Evolutionary conservation across 2,888 invertebrate genomes (phyloP), one percentile per base, ranked within the genome.

Genomic region (Galeopsomyia nigrocyanea): DNA sequence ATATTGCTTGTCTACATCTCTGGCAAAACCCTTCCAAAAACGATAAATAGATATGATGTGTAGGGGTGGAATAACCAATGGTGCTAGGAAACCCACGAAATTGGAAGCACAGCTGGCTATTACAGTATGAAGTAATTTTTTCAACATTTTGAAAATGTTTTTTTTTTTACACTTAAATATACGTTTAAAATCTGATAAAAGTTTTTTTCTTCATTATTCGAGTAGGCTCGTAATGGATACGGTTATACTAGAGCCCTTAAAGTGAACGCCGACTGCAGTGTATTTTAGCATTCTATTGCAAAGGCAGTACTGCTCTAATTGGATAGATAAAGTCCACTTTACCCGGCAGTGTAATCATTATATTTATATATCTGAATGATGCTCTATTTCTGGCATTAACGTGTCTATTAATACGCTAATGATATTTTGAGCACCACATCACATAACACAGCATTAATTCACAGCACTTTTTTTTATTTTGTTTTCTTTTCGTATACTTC

Each of bases 11-110:
- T 92, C 91, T 60, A 93, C 91, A 75, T 88, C 88, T 22, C 90
- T 89, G 53, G 92, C 89, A 84, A 90, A 91, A 79, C 91, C 90
- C 80, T 90, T 89, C 93, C 93, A 93, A 80, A 92, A 90, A 81
- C 90, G 88, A 85, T 89, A 90, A 50, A 92, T 85, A 67, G 90
- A 88, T 61, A 88, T 88, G 71, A 92, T 91, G 79, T 92, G 92
- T 17, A 90, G 83, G 19, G 91, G 90, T 57, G 91, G 91, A 78
- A 92, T 87, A 13, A 81, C 79, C 49, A 86, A 71, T 13, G 86
- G 86, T 74, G 85, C 86, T 60, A 86, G 74, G 68, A 86, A 77
- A 13, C 85, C 86, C 47, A 83, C 78, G 31, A 83, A 75, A 75
- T 82, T 86, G 2, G 85, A 84, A 26, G 84, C 82, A 72, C 81